Conservation (phyloP, 2,797 vertebrate species). For the Corythornis leucogaster region DNA sequence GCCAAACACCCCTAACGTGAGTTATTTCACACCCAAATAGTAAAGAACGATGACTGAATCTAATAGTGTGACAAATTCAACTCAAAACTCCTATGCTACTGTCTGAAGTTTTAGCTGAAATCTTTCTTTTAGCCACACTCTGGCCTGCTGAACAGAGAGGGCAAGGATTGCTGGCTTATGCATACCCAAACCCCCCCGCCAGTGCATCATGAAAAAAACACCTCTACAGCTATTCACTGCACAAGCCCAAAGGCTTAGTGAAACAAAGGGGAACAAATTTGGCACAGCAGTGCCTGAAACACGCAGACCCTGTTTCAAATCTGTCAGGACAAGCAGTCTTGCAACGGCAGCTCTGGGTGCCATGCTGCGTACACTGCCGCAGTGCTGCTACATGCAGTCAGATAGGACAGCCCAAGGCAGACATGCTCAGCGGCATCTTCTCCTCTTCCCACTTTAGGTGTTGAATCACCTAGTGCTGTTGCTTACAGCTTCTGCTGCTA, state of each 20-base stretch:
- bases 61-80: background rate
- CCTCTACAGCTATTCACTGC: conserved; percentile 39
- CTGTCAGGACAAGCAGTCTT: conserved; percentile 50
- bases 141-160: background rate
- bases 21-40: background rate
- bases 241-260: conserved; percentile 24
- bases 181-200: background rate
- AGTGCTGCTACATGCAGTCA: background rate
- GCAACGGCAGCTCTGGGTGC: background rate
- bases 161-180: background rate
- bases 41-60: fast-evolving
- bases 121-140: background rate
- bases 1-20: background rate
- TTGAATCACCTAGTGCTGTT: background rate
- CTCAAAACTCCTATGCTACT: background rate
- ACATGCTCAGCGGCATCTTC: background rate
- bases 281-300: background rate
- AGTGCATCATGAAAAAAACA: background rate
- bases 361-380: background rate
- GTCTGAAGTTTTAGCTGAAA: background rate
- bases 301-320: background rate
- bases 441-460: background rate
- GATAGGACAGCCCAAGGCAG: background rate
- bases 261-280: conserved; percentile 40
- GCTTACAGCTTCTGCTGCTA: background rate